Evolutionary conservation across 2,888 invertebrate genomes (phyloP), one percentile per base, ranked within the genome.

Genomic region (Globia sparganii): DNA sequence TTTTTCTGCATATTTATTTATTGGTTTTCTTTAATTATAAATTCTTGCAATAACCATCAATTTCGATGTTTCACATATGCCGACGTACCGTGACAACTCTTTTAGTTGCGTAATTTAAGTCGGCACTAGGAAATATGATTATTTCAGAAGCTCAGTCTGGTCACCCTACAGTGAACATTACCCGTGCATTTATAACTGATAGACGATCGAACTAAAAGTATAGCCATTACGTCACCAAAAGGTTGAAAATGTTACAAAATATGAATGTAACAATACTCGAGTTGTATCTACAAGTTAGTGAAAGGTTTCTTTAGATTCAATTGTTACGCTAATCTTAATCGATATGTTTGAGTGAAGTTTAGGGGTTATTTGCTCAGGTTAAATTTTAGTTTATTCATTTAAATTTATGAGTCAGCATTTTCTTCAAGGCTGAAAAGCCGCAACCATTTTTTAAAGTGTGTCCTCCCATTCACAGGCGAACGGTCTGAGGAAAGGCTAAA

Each of bases 191-290:
- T 34, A 73, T 46, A 15, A 28, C 72, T 70, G 72, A 80, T 58
- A 37, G 31, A 58, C 58, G 58, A 66, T 62, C 58, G 43, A 72
- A 67, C 67, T 66, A 69, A 80, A 82, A 80, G 67, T 61, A 83
- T 65, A 65, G 49, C 28, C 58, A 69, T 80, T 83, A 72, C 80
- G 25, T 75, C 72, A 83, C 40, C 11, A 0, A 53, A 75, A 83
- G 61, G 82, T 84, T 83, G 61, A 40, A 72, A 76, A 53, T 79
- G 65, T 72, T 61, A 83, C 67, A 72, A 68, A 62, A 71, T 71
- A 69, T 8, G n/a, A 43, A 58, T 28, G 13, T 53, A 18, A 77
- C 53, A 69, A 69, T 61, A 73, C 49, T 11, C 3, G 56, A 62
- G 25, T n/a, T n/a, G 34, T 69, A 37, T 74, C 72, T 56, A 28